phyloP scores from a whole-genome alignment of 2,113 vertebrate species.

The Callospermophilus lateralis region DNA sequence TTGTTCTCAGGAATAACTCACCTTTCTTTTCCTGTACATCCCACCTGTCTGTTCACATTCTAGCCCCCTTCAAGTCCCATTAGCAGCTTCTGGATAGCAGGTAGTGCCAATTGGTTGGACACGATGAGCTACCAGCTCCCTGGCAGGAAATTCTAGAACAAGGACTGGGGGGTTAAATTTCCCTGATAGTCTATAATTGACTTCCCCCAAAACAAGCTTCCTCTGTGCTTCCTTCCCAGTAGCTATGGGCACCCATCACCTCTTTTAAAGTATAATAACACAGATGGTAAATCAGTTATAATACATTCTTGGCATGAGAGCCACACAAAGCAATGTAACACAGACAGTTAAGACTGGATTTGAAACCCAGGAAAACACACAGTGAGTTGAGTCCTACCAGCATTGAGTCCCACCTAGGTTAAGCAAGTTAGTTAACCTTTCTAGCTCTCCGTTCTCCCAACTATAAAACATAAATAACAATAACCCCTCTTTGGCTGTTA shows the following conservation, averaged over 20 bases:
- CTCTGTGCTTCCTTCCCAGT: neutral
- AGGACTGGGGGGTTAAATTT: neutral
- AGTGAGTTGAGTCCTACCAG: neutral
- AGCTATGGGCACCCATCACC: neutral
- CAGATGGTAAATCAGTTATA: neutral
- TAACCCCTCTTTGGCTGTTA: neutral
- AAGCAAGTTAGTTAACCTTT: neutral
- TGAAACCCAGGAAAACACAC: neutral
- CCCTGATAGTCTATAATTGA: neutral
- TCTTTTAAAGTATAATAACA: neutral
- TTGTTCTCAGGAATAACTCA: neutral
- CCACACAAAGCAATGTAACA: neutral
- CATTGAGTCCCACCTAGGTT: neutral
- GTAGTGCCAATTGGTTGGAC: neutral
- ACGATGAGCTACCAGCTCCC: neutral
- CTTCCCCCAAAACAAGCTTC: neutral
- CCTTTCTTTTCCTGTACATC: neutral
- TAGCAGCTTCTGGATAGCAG: neutral
- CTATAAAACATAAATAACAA: slow-evolving; percentile 11
- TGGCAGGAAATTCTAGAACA: slow-evolving; percentile 21
- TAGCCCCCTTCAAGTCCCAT: neutral
- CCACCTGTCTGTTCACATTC: neutral
- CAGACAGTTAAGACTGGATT: neutral
- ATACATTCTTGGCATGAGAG: neutral
- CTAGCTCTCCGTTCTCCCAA: neutral